Base-by-base conservation (phyloP, 2,113 vertebrate genomes). In the Colius striatus region DNA sequence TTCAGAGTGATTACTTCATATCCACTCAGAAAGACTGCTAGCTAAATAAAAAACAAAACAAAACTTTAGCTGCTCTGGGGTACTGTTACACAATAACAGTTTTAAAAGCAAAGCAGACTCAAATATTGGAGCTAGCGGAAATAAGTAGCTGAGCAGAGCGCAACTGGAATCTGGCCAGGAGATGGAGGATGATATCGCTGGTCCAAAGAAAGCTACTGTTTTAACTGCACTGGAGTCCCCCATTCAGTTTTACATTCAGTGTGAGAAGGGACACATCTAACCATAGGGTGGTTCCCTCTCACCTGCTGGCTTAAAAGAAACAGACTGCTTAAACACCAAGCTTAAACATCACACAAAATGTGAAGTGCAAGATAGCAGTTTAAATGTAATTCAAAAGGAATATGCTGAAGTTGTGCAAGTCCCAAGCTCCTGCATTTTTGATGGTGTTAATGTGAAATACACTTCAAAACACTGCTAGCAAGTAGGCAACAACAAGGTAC, bases 131-230 rank as follows among this genome's bases (percentile, higher is more conserved):
- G 61, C 12, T 38, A 72, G 51, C 68, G 34, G 48, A 95, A 94
- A 73, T 45, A 72, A 80, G 68, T 5, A 93, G 71, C 54, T 61
- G 61, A 90, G 68, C 53, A 80, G 60, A 90, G 26, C 3, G 15
- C 26, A 95, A 90, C 58, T 86, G 72, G 87, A 94, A 95, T 50
- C 16, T 34, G 58, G 57, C 73, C 78, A 96, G 53, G 34, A 76
- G 29, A 58, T 1, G 9, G 21, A 29, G 38, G 23, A 88, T 43
- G 50, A 91, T 41, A 23, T 36, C 20, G 51, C 68, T 82, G 25
- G 57, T 76, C 79, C 65, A 93, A 68, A 72, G 65, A 88, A 95
- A 61, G 71, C 76, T 83, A 74, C 67, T 71, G 38, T 62, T 62
- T 54, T 82, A 58, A 89, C 90, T 18, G 12, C 25, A 61, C 25